A percentile compares a stretch with the other conserved stretches of the same genome.
Conservation (phyloP, 1,140 invertebrate species). For the Philotrypesis tridentata region DNA sequence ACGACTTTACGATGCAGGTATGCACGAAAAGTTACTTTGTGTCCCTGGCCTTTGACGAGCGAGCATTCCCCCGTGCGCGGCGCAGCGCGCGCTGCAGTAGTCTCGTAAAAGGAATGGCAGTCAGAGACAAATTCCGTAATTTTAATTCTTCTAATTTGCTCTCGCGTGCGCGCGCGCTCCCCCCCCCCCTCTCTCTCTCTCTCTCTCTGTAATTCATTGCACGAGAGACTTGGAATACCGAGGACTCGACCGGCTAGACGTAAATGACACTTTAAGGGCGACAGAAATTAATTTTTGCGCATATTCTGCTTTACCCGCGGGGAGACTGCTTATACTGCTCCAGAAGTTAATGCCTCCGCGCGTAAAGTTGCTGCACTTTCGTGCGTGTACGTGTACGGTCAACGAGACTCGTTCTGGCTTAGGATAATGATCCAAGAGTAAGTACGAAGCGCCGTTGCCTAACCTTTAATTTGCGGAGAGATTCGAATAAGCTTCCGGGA, state of each 20-base stretch:
- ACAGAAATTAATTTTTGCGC: neutral
- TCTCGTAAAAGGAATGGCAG: neutral
- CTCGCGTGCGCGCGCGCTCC: neutral
- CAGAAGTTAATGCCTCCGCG: neutral
- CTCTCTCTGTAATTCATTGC: neutral
- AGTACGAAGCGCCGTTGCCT: no score
- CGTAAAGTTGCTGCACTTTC: neutral
- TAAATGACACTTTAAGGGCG: neutral
- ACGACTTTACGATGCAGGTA: neutral
- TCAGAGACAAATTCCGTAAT: neutral
- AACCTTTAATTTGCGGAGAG: neutral
- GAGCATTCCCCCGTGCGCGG: neutral
- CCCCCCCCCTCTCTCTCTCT: no score
- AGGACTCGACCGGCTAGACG: neutral
- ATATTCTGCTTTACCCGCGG: neutral
- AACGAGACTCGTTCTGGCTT: neutral
- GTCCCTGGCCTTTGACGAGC: neutral
- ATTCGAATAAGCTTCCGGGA: neutral
- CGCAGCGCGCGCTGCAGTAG: no score
- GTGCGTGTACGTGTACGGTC: neutral
- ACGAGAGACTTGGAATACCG: neutral
- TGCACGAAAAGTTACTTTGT: neutral
- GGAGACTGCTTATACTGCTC: neutral
- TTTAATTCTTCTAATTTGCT: conserved; percentile 18
- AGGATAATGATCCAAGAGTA: neutral